phyloP scores from a whole-genome alignment of 2,888 invertebrate species.

The Metellina segmentata region DNA sequence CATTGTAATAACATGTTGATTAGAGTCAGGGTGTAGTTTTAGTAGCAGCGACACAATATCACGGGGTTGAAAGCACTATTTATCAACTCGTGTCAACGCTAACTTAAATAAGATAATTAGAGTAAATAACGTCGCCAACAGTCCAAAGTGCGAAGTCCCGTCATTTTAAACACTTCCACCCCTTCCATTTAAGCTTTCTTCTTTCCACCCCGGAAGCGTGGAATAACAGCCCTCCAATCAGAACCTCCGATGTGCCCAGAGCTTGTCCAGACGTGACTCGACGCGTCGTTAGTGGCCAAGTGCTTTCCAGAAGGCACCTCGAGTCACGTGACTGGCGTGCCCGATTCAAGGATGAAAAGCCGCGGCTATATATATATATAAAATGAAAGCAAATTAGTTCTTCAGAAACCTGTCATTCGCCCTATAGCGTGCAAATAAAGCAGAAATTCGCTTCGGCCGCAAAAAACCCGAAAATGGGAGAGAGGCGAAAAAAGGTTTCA shows the following conservation, averaged over 20 bases:
- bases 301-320: constrained; percentile 44
- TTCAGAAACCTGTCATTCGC: constrained; percentile 61
- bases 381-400: constrained; percentile 73
- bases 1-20: constrained; percentile 41
- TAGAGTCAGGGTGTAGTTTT: constrained; percentile 16
- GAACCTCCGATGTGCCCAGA: constrained; percentile 22
- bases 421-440: constrained; percentile 55
- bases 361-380: background rate
- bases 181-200: constrained; percentile 19
- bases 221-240: constrained; percentile 65
- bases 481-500: constrained; percentile 34
- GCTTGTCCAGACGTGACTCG: constrained; percentile 66
- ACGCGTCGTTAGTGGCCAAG: constrained; percentile 47
- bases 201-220: constrained; percentile 15
- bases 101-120: constrained; percentile 66
- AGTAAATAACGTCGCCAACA: constrained; percentile 39
- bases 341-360: constrained; percentile 50
- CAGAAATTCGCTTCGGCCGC: constrained; percentile 42
- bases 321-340: constrained; percentile 70
- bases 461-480: constrained; percentile 3
- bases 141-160: constrained; percentile 36
- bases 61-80: background rate
- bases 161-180: constrained; percentile 39
- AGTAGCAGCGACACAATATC: background rate
- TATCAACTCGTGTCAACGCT: constrained; percentile 43